These are phyloP conservation scores for Ridgeia piscesae DNA, from an alignment of 1,140 invertebrate genomes.

Conservation along the genomic window DNA sequence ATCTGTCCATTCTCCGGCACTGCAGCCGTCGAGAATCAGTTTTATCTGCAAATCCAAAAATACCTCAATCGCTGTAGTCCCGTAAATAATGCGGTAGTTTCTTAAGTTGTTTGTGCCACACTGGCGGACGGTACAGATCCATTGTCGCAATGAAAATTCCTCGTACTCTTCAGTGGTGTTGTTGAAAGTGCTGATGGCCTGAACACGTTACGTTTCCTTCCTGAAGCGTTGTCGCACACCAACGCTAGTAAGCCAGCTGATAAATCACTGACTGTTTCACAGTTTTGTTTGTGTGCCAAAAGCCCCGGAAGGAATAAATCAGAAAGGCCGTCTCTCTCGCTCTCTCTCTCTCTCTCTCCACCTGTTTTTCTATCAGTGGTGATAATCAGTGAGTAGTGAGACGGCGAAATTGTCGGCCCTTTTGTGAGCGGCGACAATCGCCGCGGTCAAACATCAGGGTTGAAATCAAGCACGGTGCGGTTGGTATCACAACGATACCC, in stretches of 20 bases:
- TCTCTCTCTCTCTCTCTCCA: not conserved
- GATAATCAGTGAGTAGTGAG: not conserved
- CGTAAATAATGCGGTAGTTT: not conserved
- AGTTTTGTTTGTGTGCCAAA: not conserved
- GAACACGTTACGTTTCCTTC: not conserved
- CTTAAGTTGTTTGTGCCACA: not conserved
- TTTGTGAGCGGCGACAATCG: not conserved
- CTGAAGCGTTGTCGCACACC: not conserved
- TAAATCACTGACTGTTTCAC: not conserved
- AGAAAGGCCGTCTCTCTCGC: not conserved
- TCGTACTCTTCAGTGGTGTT: not conserved
- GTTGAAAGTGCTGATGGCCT: not conserved
- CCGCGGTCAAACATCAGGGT: not conserved
- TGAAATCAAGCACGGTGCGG: not conserved
- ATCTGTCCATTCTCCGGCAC: not conserved
- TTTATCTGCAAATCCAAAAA: constrained; percentile 1
- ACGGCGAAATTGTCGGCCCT: not conserved
- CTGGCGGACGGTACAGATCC: not conserved
- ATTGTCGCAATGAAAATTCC: not conserved
- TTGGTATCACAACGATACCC: not conserved
- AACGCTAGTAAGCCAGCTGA: not conserved
- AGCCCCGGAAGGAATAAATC: not conserved
- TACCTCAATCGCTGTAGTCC: not conserved
- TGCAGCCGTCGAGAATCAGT: not conserved
- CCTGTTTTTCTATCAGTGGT: not conserved